Percentiles rank a stretch among this genome's conserved stretches.
Evolutionary conservation across 2,113 vertebrate genomes (phyloP).

Genomic region (Tretioscincus oriximinensis): DNA sequence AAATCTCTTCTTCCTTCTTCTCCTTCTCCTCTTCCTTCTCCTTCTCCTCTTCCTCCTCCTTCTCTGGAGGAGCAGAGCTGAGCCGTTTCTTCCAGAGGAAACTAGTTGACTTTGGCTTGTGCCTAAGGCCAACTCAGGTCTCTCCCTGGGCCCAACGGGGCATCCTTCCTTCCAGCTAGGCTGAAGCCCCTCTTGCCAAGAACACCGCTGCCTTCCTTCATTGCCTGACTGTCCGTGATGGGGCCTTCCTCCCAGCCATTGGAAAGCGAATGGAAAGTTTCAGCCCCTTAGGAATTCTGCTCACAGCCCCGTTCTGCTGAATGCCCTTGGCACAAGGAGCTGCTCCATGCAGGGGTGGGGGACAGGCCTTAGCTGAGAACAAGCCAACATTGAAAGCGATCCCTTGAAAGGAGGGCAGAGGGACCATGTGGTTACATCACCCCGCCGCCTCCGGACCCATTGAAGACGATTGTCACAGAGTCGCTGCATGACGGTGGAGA

Average conservation of each 20-base stretch:
- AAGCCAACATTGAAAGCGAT: conserved; percentile 56
- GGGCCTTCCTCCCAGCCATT: background rate
- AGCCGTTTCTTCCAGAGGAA: background rate
- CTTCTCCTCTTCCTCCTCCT: too few relatives aligned
- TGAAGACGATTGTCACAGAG: conserved; percentile 9
- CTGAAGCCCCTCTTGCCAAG: background rate
- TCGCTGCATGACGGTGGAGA: too few relatives aligned
- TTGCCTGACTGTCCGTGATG: background rate
- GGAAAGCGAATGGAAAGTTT: conserved; percentile 63
- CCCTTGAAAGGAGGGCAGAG: conserved; percentile 27
- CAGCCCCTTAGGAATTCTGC: conserved; percentile 46
- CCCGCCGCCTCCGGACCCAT: background rate
- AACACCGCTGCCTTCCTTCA: background rate
- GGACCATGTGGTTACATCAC: conserved; percentile 38
- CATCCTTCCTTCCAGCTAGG: background rate
- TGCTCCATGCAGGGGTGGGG: conserved; percentile 51
- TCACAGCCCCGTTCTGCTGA: conserved; percentile 46
- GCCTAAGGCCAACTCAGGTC: background rate
- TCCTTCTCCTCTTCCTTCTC: too few relatives aligned
- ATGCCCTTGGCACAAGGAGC: conserved; percentile 53
- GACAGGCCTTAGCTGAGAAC: conserved; percentile 21
- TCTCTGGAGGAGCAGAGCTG: background rate
- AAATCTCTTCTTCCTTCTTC: too few relatives aligned
- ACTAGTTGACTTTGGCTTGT: background rate
- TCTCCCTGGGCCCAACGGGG: background rate